Conservation (phyloP, 2,797 vertebrate species). For the Psittacula derbiana region DNA sequence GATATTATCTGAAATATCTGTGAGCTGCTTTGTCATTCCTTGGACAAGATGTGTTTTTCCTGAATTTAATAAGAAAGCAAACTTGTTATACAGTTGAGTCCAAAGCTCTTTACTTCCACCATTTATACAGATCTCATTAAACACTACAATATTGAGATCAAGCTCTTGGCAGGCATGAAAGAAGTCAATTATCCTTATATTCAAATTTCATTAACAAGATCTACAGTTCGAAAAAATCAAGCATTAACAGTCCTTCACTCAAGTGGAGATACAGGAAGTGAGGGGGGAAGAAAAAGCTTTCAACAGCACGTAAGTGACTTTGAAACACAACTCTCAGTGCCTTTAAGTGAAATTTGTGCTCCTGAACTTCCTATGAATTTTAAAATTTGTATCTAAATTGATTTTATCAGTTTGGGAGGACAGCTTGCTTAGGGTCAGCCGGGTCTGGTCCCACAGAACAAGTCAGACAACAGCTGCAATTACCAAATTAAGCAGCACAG, state of each 20-base stretch:
- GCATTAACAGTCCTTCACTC: not conserved
- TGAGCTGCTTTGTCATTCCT: slow-evolving; percentile 5
- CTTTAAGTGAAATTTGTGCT: not conserved
- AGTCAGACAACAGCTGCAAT: not conserved
- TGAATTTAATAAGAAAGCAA: not conserved
- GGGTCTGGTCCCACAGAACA: not conserved
- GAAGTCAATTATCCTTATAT: not conserved
- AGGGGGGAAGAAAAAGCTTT: not conserved
- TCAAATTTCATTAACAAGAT: not conserved
- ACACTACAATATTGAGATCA: not conserved
- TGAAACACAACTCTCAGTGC: not conserved
- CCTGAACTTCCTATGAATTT: not conserved
- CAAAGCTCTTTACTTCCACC: not conserved
- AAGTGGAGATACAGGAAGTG: not conserved
- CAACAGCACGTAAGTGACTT: accelerated
- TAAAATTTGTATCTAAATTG: not conserved
- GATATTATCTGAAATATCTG: slow-evolving; percentile 13
- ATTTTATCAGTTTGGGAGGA: not conserved
- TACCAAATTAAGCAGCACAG: not conserved
- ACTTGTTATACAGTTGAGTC: not conserved
- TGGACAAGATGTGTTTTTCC: not conserved
- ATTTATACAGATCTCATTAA: not conserved
- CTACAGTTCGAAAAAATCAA: not conserved
- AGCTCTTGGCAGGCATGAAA: not conserved
- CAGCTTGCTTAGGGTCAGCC: not conserved